These are phyloP conservation scores for Podiceps cristatus DNA, from an alignment of 2,113 vertebrate species.

Conservation along the genomic window DNA sequence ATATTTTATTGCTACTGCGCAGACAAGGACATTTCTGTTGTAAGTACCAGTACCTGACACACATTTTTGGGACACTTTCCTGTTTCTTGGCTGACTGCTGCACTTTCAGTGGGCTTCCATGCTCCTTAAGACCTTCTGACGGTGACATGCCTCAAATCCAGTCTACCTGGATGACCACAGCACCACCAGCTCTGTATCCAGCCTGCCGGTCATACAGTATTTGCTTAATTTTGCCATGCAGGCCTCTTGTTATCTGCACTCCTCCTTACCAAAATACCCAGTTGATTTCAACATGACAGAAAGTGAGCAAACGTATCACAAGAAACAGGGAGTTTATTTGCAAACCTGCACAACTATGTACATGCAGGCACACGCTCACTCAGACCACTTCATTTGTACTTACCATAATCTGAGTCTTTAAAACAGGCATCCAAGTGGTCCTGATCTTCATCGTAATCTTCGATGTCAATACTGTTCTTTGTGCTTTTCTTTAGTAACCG, in stretches of 20 bases:
- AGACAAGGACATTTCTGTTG: not conserved
- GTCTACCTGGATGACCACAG: not conserved
- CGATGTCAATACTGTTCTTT: conserved; percentile 88
- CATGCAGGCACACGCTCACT: not conserved
- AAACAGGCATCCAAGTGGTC: conserved; percentile 97
- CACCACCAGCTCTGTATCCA: not conserved
- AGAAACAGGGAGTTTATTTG: not conserved
- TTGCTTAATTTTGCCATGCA: not conserved
- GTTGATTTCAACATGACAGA: rapidly evolving
- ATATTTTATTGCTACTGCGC: not conserved
- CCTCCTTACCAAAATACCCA: not conserved
- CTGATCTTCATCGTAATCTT: conserved; percentile 94
- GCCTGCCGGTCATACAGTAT: not conserved
- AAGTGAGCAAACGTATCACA: rapidly evolving
- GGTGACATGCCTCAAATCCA: not conserved
- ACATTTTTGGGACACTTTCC: not conserved
- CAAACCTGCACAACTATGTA: not conserved
- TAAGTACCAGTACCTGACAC: not conserved
- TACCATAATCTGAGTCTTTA: conserved; percentile 97
- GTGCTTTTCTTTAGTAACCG: conserved; percentile 88
- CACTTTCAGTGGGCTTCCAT: not conserved
- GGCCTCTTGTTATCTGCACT: not conserved
- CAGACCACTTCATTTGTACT: not conserved
- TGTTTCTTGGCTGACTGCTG: not conserved
- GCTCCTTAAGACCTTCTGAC: not conserved